Conservation (phyloP, 1,140 invertebrate species). For the Ptiloglossa arizonensis region DNA sequence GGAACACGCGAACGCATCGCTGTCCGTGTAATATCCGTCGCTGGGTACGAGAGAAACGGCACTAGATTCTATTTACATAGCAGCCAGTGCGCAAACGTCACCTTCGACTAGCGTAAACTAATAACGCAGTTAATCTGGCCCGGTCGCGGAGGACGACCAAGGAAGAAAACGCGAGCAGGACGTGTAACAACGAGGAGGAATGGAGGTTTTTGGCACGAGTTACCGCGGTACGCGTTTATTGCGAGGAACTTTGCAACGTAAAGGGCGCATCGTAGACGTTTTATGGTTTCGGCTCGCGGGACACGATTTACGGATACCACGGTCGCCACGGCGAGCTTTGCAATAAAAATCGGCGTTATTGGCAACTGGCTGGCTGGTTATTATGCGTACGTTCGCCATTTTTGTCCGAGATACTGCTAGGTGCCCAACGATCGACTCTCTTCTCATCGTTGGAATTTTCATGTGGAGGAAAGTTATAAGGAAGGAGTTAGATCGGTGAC, state of each 20-base stretch:
- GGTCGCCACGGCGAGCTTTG: not conserved
- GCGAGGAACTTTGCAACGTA: not conserved
- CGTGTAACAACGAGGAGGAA: not conserved
- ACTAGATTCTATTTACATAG: constrained; percentile 9
- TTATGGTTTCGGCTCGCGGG: not conserved
- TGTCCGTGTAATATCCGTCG: constrained; percentile 7
- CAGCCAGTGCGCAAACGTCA: not conserved
- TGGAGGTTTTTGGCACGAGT: constrained; percentile 24
- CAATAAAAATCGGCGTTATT: constrained; percentile 15
- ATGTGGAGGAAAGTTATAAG: too few relatives aligned
- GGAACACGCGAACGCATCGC: not conserved
- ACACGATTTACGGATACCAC: not conserved
- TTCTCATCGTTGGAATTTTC: too few relatives aligned
- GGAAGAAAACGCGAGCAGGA: too few relatives aligned
- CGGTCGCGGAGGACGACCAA: too few relatives aligned
- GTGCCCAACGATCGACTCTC: not conserved
- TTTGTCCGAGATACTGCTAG: not conserved
- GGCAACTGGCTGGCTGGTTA: not conserved
- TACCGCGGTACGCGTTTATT: not conserved
- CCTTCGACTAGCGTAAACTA: constrained; percentile 15
- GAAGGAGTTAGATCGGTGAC: too few relatives aligned
- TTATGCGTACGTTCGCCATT: not conserved
- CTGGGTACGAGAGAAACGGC: not conserved
- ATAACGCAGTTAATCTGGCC: constrained; percentile 22
- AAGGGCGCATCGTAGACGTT: not conserved